Evolutionary conservation across 2,797 vertebrate genomes (phyloP), one percentile per base, ranked within the genome.

Genomic region (Micropoecilia bifurca): DNA sequence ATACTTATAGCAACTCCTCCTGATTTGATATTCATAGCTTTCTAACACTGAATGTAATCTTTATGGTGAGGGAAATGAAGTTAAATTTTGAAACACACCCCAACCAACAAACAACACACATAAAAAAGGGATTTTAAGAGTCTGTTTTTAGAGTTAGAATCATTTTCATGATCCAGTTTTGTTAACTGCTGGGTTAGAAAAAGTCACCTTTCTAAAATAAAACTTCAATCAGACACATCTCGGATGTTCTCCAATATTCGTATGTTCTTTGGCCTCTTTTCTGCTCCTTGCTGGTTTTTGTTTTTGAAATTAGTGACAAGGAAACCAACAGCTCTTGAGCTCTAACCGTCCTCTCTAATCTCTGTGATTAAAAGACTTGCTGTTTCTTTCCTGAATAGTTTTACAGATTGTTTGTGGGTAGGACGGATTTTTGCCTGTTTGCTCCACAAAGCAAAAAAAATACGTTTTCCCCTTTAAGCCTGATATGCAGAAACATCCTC

Each of bases 41-140:
- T 71, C n/a, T 28, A 71, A 46, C 28, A 3, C 41, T 46, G 10
- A 41, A 22, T 69, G 25, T 6, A n/a, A 43, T 43, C 66, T 69
- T 13, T 18, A 43, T 2, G n/a, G 10, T n/a, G 66, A 43, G 4
- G 25, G 25, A 45, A 45, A n/a, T 68, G 9, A 68, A 41, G 10
- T 25, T 22, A 71, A 28, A 10, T 71, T 12, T 71, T 71, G 43
- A 46, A 8, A 3, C 3, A 46, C 41, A 30, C 25, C 12, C n/a
- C 8, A 14, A 28, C 66, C 14, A 20, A 68, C 25, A 53, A 53
- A 25, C 3, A 47, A 68, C 41, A 71, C 45, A 36, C 2, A 25
- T 3, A 78, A 61, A 85, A 85, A 84, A 2, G 7, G 25, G 68
- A 5, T 2, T n/a, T 46, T 7, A 28, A 28, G 13, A 28, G 22